Base-by-base conservation (phyloP, 2,797 vertebrate genomes). In the Toxotes lorentzi region DNA sequence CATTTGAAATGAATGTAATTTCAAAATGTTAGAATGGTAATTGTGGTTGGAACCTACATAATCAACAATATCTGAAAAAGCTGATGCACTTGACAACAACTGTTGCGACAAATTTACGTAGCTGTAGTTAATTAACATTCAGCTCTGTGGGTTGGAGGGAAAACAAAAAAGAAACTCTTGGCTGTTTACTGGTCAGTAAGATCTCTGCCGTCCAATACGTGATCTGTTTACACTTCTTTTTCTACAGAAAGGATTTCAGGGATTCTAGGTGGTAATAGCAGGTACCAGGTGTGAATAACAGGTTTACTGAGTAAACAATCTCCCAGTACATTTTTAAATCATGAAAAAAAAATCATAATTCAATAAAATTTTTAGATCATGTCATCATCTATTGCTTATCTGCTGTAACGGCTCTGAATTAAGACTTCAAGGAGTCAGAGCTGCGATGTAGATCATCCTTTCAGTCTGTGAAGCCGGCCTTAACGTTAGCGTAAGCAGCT, bases 1-100 rank as follows among this genome's bases (percentile, higher is more conserved):
- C 19, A 59, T 73, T 77, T 6, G 12, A 66, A 77, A 56, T 32
- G 10, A 61, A 54, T 59, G n/a, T 56, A 34, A 23, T 65, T 50
- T 70, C 8, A 54, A 53, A 70, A 67, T 17, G 21, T 24, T 4
- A 34, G 19, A 51, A 30, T 0, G 0, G 8, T 0, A 0, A 23
- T 19, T 72, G 63, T 45, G 56, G 51, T 76, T 60, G 32, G 8
- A 56, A 66, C 16, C 69, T 59, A 16, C n/a, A 51, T 56, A 56
- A 72, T 51, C 13, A 54, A 54, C 8, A 21, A n/a, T 30, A 34
- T 66, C 54, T 71, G 16, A 66, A 62, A 23, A 68, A 35, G 30
- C n/a, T 38, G 58, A 53, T 38, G 21, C 43, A 58, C 35, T 61
- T 57, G 38, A 82, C 32, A 61, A 24, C n/a, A 73, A 54, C 32